phyloP scores from a whole-genome alignment of 2,888 invertebrate species.

The Aricia artaxerxes region DNA sequence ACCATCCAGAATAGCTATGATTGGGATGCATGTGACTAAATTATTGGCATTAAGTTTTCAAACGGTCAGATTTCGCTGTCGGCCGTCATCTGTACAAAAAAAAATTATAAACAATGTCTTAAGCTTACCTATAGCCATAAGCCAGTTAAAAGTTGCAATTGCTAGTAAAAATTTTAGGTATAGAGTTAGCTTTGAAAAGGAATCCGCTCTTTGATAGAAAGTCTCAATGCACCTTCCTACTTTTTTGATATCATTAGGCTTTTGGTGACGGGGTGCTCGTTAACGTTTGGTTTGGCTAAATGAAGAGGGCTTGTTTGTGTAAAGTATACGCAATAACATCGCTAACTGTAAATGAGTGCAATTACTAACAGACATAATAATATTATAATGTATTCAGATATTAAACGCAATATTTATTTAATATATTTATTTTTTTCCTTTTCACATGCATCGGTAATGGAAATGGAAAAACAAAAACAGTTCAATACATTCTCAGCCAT shows the following conservation, averaged over 20 bases:
- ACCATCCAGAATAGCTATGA: neutral
- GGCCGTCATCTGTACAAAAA: neutral
- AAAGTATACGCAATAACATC: slow-evolving; percentile 18
- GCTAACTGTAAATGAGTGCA: slow-evolving; percentile 33
- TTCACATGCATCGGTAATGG: slow-evolving; percentile 69
- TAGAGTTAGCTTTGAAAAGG: slow-evolving; percentile 24
- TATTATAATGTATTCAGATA: slow-evolving; percentile 37
- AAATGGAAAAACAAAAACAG: slow-evolving; percentile 64
- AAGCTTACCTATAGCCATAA: neutral
- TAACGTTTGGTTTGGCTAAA: slow-evolving; percentile 24
- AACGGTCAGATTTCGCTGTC: neutral
- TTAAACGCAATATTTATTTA: slow-evolving; percentile 41
- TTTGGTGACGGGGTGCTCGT: slow-evolving; percentile 38
- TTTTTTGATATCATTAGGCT: neutral
- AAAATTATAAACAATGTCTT: neutral
- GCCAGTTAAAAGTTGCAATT: slow-evolving; percentile 25
- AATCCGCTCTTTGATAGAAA: neutral
- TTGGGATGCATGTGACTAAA: neutral
- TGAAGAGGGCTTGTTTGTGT: neutral
- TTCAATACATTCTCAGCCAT: slow-evolving; percentile 79
- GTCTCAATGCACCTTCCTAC: neutral
- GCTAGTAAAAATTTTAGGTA: slow-evolving; percentile 22
- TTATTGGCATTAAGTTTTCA: neutral
- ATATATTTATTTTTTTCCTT: slow-evolving; percentile 55
- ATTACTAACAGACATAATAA: slow-evolving; percentile 50